Evolutionary conservation across 2,113 vertebrate species (phyloP).

Genomic region (Anser brachyrhynchus): DNA sequence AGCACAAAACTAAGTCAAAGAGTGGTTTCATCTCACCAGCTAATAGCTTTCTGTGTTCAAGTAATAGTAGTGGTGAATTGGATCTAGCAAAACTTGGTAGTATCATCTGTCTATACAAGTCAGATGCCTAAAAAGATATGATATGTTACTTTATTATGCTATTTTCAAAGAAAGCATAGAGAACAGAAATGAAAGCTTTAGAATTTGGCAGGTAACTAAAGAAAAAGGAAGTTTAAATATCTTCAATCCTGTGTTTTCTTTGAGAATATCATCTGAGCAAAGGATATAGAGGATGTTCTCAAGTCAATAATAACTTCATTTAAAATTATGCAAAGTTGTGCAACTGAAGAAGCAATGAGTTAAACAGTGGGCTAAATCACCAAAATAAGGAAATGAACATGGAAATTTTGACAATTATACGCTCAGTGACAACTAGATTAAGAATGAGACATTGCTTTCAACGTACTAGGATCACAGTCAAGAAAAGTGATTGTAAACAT

Average conservation of each 20-base stretch:
- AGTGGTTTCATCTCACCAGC: neutral
- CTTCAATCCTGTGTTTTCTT: neutral
- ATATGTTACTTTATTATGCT: too few species aligned
- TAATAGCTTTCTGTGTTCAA: neutral
- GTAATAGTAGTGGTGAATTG: neutral
- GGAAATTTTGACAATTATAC: neutral
- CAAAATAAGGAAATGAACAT: neutral
- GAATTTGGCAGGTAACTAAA: neutral
- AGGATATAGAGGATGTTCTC: neutral
- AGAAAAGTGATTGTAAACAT: neutral
- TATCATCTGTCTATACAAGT: neutral
- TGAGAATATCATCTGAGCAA: neutral
- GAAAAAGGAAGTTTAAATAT: neutral
- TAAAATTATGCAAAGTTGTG: accelerated
- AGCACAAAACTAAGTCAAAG: neutral
- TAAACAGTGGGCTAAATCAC: neutral
- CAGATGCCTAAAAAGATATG: neutral
- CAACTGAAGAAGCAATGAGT: neutral
- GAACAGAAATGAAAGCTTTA: neutral
- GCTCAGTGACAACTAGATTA: neutral
- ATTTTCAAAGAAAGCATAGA: neutral
- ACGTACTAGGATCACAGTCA: neutral
- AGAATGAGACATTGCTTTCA: neutral
- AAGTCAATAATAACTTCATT: neutral
- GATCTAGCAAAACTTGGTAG: neutral